These are phyloP conservation scores for Melanophora roralis DNA, from an alignment of 2,888 invertebrate species.

Conservation along the genomic window DNA sequence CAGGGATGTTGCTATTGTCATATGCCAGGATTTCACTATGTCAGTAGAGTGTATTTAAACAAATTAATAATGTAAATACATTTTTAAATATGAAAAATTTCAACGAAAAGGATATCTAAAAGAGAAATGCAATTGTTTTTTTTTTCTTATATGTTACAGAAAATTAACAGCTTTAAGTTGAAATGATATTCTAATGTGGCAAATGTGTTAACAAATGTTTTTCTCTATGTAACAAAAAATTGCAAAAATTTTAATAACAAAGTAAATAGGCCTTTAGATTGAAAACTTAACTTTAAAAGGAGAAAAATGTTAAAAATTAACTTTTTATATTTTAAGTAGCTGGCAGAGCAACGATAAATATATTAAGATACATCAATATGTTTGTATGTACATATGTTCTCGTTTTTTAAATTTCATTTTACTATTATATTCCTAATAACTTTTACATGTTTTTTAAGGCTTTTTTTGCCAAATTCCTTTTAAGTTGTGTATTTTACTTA, in stretches of 20 bases:
- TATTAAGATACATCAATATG: too few species aligned
- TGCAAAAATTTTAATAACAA: conserved; percentile 31
- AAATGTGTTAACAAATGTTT: neutral
- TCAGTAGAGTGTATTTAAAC: conserved; percentile 60
- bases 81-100: conserved; percentile 23
- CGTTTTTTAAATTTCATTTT: too few species aligned
- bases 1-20: conserved; percentile 46
- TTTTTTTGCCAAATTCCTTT: too few species aligned
- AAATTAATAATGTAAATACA: conserved; percentile 58
- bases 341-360: too few species aligned
- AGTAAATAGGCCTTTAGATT: conserved; percentile 29
- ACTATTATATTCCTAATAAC: too few species aligned
- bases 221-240: neutral
- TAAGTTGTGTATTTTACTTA: too few species aligned
- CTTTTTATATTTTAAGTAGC: too few species aligned
- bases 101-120: neutral
- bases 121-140: conserved; percentile 2
- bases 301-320: too few species aligned
- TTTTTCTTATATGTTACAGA: neutral
- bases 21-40: conserved; percentile 59
- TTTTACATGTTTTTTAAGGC: too few species aligned
- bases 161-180: conserved; percentile 34
- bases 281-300: too few species aligned
- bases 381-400: too few species aligned
- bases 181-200: conserved; percentile 39